Evolutionary conservation across 2,113 vertebrate genomes (phyloP).

Genomic region (Casuarius casuarius): DNA sequence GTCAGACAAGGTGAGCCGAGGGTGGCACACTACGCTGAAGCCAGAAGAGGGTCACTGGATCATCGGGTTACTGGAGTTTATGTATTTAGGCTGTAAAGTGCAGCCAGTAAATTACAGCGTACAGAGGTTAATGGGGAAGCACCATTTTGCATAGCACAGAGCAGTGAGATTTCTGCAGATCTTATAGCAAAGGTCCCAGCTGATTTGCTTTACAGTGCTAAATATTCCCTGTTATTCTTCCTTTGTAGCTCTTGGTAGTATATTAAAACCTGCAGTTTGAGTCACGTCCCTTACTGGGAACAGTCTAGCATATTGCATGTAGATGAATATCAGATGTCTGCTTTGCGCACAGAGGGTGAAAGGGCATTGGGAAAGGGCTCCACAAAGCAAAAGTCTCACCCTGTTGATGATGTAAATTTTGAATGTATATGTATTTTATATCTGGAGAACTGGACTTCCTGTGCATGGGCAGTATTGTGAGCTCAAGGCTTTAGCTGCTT

Average conservation of each 20-base stretch:
- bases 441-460: neutral
- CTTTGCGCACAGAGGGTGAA: neutral
- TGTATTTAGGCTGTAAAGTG: neutral
- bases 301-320: fast-evolving
- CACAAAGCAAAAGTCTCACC: neutral
- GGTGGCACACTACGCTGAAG: neutral
- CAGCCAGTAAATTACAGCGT: neutral
- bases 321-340: neutral
- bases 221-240: neutral
- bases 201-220: neutral
- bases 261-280: neutral
- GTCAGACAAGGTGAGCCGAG: neutral
- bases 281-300: neutral
- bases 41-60: slow-evolving; percentile 10
- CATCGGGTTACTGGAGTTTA: neutral
- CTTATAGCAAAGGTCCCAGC: neutral
- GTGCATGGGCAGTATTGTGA: neutral
- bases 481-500: neutral
- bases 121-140: neutral
- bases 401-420: neutral
- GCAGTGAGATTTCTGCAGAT: neutral
- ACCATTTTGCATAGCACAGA: fast-evolving
- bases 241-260: neutral
- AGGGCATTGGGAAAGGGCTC: neutral
- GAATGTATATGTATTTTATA: neutral